A percentile compares a stretch with the other conserved stretches of the same genome.
phyloP scores from a whole-genome alignment of 2,888 invertebrate genomes.

The Drosophila eohydei region DNA sequence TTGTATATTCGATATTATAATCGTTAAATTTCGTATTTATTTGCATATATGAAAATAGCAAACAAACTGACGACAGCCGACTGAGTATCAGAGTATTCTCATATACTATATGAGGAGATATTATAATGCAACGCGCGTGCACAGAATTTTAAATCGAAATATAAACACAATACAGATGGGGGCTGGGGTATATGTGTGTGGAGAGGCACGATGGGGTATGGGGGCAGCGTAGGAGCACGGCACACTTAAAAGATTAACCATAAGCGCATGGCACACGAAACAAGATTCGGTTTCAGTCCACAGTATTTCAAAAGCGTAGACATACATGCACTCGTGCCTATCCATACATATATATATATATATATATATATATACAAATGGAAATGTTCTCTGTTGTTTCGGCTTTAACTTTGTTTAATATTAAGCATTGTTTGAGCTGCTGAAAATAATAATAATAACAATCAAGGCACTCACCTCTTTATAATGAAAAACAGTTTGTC shows the following conservation, averaged over 20 bases:
- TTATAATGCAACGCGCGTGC: constrained; percentile 75
- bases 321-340: constrained; percentile 9
- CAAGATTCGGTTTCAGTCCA: constrained; percentile 34
- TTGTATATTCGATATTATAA: constrained; percentile 40
- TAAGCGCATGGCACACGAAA: constrained; percentile 42
- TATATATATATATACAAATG: constrained; percentile 26
- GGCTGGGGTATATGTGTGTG: neutral
- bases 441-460: constrained; percentile 66
- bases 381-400: constrained; percentile 45
- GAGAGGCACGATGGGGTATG: neutral
- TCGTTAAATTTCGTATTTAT: constrained; percentile 68
- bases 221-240: constrained; percentile 24
- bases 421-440: constrained; percentile 72
- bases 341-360: constrained; percentile 9
- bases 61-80: constrained; percentile 54
- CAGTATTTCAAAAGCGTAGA: constrained; percentile 28
- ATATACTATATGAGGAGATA: constrained; percentile 51
- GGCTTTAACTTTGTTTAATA: constrained; percentile 72
- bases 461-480: constrained; percentile 29
- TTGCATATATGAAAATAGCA: constrained; percentile 64
- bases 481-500: constrained; percentile 32
- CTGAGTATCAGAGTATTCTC: constrained; percentile 36
- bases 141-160: constrained; percentile 74
- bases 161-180: constrained; percentile 50
- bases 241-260: constrained; percentile 79